Evolutionary conservation across 2,797 vertebrate genomes (phyloP), one percentile per base, ranked within the genome.

Genomic region (Rhinogobio ventralis): DNA sequence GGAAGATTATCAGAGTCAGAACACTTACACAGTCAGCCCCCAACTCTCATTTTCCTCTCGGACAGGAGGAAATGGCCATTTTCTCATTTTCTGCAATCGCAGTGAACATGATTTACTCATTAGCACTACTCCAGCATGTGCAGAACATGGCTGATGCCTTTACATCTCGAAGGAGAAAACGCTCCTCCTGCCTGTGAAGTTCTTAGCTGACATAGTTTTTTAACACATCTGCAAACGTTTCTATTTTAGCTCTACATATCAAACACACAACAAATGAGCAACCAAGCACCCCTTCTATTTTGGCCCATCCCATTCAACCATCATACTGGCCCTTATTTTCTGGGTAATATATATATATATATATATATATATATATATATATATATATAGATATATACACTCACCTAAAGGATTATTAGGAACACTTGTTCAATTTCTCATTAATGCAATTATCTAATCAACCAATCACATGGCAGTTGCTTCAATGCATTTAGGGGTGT

Each of bases 271-370:
- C 39, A 79, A 64, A 62, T 19, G 13, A 69, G 45, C 33, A 36
- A 23, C 33, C 46, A 25, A 75, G 14, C 62, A 57, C 51, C 11
- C 10, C 13, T 68, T n/a, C 13, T 28, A 57, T 84, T 67, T 28
- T 66, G 68, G 17, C 11, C 23, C 8, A 17, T 49, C 82, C 46
- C 25, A 14, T 25, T 45, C 30, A 25, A 46, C 64, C 19, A 30
- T 33, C 68, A n/a, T 3, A 49, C n/a, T 53, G 53, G 55, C 19
- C 68, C 53, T 64, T 77, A 36, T 53, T 82, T 81, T 64, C 42
- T 39, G 33, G n/a, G 33, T 33, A 75, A 30, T 28, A 62, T 13
- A 60, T 60, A n/a, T 60, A 60, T 62, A 62, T n/a, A 51, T 51
- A 17, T 49, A 49, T 49, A 49, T 49, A 49, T 49, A 49, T 46